These are phyloP conservation scores for Eristalis tenax DNA, from an alignment of 2,888 invertebrate genomes.

Conservation along the genomic window DNA sequence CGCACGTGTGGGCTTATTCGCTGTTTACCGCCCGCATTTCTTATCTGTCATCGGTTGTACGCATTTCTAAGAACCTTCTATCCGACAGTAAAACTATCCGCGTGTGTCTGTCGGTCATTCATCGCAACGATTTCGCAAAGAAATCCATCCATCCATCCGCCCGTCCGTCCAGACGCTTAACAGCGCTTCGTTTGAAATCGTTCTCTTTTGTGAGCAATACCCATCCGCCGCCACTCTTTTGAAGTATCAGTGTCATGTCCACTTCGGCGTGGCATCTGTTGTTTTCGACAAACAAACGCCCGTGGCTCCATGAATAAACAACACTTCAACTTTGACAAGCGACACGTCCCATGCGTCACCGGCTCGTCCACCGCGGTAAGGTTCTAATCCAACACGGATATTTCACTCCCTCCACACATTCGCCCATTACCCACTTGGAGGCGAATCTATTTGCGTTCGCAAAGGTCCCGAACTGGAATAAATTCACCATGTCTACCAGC, in stretches of 20 bases:
- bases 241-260: constrained; percentile 36
- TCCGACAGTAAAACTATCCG: background rate
- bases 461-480: background rate
- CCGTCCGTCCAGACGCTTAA: background rate
- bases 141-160: background rate
- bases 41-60: background rate
- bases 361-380: background rate
- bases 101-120: background rate
- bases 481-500: background rate
- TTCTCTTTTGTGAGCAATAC: background rate
- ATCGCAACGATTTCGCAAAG: background rate
- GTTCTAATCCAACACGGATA: too few species aligned
- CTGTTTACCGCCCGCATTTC: background rate
- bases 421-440: background rate
- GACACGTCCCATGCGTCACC: background rate
- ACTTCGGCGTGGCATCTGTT: background rate
- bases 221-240: background rate
- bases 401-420: too few species aligned
- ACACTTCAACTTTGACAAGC: background rate
- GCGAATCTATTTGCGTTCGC: background rate
- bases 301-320: background rate
- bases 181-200: background rate
- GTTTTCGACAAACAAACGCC: constrained; percentile 21
- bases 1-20: background rate
- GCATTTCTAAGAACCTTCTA: background rate